These are phyloP conservation scores for Diadema setosum DNA, from an alignment of 35 echinoderm and acorn worm species.

Conservation along the genomic window DNA sequence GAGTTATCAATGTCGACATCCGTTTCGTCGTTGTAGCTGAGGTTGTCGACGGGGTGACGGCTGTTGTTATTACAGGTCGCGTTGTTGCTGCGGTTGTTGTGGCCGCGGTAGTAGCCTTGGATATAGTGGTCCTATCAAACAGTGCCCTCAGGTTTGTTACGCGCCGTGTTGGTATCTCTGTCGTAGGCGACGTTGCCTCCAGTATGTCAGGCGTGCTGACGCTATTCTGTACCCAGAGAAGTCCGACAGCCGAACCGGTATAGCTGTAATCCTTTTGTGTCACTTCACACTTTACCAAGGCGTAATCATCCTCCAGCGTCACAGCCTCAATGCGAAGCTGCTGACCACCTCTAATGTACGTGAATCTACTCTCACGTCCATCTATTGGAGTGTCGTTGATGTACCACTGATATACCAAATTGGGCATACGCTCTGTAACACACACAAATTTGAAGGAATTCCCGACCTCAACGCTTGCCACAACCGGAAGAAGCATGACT, in stretches of 20 bases:
- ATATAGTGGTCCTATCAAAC: not conserved
- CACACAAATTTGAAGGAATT: conserved; percentile 36
- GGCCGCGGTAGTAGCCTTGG: not conserved
- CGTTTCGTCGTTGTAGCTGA: not conserved
- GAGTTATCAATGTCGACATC: not conserved
- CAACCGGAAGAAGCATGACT: conserved; percentile 25
- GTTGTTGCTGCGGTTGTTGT: not conserved
- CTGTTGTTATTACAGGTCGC: not conserved
- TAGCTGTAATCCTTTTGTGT: conserved; percentile 29
- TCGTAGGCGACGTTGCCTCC: not conserved
- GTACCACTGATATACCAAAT: conserved; percentile 52
- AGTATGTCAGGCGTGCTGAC: not conserved
- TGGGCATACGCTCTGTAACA: conserved; percentile 44
- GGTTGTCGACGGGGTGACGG: not conserved
- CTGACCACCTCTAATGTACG: conserved; percentile 6
- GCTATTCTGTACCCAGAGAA: conserved; percentile 14
- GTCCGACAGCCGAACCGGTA: conserved; percentile 20
- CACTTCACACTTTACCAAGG: conserved; percentile 45
- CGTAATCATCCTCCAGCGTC: conserved; percentile 12
- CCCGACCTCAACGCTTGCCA: conserved; percentile 23
- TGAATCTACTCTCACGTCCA: not conserved
- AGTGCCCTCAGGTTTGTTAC: not conserved
- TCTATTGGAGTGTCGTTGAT: conserved; percentile 47
- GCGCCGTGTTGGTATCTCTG: not conserved
- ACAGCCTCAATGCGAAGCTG: not conserved